Base-by-base conservation (phyloP, 2,888 invertebrate species). In the Caenorhabditis zanzibari region DNA sequence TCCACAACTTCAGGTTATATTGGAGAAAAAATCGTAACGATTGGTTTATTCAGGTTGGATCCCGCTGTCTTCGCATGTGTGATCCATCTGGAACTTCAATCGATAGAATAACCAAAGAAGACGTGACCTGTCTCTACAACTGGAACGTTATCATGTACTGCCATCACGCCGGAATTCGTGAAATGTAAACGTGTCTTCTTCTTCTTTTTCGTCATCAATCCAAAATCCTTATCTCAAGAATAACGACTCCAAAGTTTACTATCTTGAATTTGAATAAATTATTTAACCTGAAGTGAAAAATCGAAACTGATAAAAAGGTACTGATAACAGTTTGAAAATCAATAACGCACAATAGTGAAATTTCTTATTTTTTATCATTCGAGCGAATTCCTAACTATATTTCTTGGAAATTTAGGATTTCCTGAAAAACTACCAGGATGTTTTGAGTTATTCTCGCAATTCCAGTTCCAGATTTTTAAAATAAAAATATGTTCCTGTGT, bases 121-220 rank as follows among this genome's bases (percentile, higher is more conserved):
- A 91, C 64, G 90, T 91, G 19, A 90, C 91, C 10, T 91, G 91
- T 49, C 82, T 91, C 32, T 91, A 88, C 79, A 91, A 91, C 63
- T 92, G 91, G 91, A 90, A 91, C 56, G 91, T 91, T 16, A 88
- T 91, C 35, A 91, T 91, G 91, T 91, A 91, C 80, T 91, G 91
- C 61, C 90, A 90, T 74, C 91, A 91, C 69, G 85, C 88, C 14
- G 91, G 91, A 75, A 91, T 91, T 72, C 83, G 89, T 61, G 91
- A 91, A 86, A 90, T 90, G 90, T 90, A 80, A 83, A 6, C n/a
- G 19, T 19, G 5, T 38, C 47, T 19, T 19, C 19, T 47, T 47
- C 10, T 9, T 19, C 4, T 47, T 0, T 47, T 10, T 19, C 19
- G 3, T 19, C 19, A 19, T 47, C 19, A 19, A n/a, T 47, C 14